Conservation (phyloP, 2,113 vertebrate species). For the Cryptotis parvus region DNA sequence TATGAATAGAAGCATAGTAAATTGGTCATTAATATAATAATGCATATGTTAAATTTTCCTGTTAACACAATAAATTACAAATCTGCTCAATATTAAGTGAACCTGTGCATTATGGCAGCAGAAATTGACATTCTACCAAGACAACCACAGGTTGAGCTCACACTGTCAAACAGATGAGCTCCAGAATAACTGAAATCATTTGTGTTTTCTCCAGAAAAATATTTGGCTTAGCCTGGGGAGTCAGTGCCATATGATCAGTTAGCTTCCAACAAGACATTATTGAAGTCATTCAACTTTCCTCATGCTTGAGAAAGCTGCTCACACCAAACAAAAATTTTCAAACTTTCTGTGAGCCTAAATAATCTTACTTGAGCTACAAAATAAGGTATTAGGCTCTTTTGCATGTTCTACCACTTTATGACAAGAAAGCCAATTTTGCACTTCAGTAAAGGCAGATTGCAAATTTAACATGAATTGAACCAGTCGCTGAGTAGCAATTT, state of each 20-base stretch:
- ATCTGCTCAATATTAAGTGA: slow-evolving; percentile 61
- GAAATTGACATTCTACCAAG: slow-evolving; percentile 23
- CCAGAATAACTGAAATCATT: neutral
- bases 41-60: slow-evolving; percentile 53
- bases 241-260: slow-evolving; percentile 59
- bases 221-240: slow-evolving; percentile 63
- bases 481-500: slow-evolving; percentile 84
- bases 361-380: slow-evolving; percentile 82
- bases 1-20: slow-evolving; percentile 56
- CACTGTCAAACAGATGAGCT: slow-evolving; percentile 38
- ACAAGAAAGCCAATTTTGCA: slow-evolving; percentile 87
- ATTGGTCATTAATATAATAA: slow-evolving; percentile 26
- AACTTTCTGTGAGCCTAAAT: slow-evolving; percentile 80
- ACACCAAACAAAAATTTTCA: slow-evolving; percentile 73
- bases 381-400: slow-evolving; percentile 83
- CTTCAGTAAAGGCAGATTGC: slow-evolving; percentile 85
- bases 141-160: neutral
- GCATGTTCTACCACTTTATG: slow-evolving; percentile 85
- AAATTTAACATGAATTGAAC: slow-evolving; percentile 87
- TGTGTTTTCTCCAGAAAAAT: slow-evolving; percentile 68
- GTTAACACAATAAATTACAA: slow-evolving; percentile 64
- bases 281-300: slow-evolving; percentile 78
- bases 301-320: slow-evolving; percentile 82
- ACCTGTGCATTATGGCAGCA: slow-evolving; percentile 44
- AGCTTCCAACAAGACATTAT: slow-evolving; percentile 61